Base-by-base conservation (phyloP, 37 sponge, comb jelly and placozoan genomes). In the Aplysina aerophoba region DNA sequence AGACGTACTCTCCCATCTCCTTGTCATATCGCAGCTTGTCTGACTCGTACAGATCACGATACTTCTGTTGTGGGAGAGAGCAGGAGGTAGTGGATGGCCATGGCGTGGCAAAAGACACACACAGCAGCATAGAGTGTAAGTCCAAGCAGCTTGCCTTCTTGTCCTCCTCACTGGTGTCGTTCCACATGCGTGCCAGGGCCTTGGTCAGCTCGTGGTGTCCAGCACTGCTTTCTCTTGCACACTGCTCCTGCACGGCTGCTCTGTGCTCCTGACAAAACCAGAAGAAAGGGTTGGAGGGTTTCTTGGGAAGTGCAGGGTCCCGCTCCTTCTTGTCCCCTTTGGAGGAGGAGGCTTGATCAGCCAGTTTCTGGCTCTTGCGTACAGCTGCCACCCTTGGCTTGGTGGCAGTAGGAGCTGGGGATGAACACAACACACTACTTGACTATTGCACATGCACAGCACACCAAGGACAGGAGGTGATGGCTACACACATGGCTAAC, bases 181-280 rank as follows among this genome's bases (percentile, higher is more conserved):
- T 80, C 95, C 95, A 94, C 57, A 78, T 73, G 25, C 57, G 83
- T 33, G 92, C 90, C 54, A 94, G 84, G 1, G 79, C 66, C 85
- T 91, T 94, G 75, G 95, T 91, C 38, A 94, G 79, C 55, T 92
- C 93, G 73, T 94, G 95, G 57, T 94, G 89, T 17, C 91, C 91
- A n/a, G 87, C 80, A 39, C 73, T 24, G 0, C 77, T 87, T 33
- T 89, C 90, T 19, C 58, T 81, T 59, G 57, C 81, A 44, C 85
- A 83, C 67, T 89, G 84, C 53, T 86, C 87, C 77, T 91, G 90
- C 15, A 87, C 73, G 1, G 64, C 59, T 0, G 73, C 82, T 65
- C 93, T 55, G 41, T 89, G 67, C 30, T 91, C 92, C 55, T 94
- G 95, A 36, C 93, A 94, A 40, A 94, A 94, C 85, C 89, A 85